These are phyloP conservation scores for Parochlus steinenii DNA, from an alignment of 2,888 invertebrate genomes.

Conservation along the genomic window DNA sequence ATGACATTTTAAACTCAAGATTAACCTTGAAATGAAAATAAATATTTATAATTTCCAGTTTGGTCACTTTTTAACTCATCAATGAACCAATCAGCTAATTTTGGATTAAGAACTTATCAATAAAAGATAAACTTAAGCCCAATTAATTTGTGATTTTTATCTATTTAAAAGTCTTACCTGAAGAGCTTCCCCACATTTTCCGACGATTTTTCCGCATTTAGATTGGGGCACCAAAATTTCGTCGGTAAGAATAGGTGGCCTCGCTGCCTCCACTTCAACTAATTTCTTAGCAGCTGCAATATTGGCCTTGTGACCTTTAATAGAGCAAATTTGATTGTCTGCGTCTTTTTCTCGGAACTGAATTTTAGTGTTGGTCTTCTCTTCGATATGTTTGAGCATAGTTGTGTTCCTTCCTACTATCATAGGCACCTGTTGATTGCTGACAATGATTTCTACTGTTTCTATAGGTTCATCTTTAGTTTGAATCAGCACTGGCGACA, in stretches of 20 bases:
- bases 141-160: conserved; percentile 3
- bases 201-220: conserved; percentile 57
- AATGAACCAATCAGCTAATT: conserved; percentile 55
- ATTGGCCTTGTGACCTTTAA: conserved; percentile 48
- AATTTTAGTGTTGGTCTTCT: conserved; percentile 47
- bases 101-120: conserved; percentile 15
- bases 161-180: neutral
- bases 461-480: neutral
- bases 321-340: conserved; percentile 44
- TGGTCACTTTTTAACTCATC: too few species aligned
- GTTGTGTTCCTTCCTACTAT: conserved; percentile 59
- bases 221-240: conserved; percentile 48
- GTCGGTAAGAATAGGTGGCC: conserved; percentile 49
- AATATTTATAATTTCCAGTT: too few species aligned
- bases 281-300: conserved; percentile 55
- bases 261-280: conserved; percentile 47
- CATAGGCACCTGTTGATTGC: conserved; percentile 31
- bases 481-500: too few species aligned
- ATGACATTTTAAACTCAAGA: too few species aligned
- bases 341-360: conserved; percentile 37
- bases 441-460: conserved; percentile 4
- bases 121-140: neutral
- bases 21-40: too few species aligned
- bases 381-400: conserved; percentile 60
- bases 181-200: conserved; percentile 19